Conservation (phyloP, 2,113 vertebrate genomes). For the Phylloscopus whistleri region DNA sequence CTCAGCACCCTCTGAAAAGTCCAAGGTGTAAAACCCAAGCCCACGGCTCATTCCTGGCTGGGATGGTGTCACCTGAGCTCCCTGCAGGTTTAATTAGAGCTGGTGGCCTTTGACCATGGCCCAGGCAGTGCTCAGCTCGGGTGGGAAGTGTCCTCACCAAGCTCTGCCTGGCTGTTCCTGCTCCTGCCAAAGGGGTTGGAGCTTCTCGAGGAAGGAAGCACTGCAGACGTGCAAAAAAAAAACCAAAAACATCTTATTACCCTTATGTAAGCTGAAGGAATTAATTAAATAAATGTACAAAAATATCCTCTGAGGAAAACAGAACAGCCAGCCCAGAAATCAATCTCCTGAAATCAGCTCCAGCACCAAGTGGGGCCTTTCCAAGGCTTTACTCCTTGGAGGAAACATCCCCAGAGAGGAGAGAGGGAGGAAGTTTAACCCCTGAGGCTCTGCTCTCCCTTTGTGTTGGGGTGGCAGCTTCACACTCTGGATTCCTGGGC, state of each 20-base stretch:
- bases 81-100: neutral
- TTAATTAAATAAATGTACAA: constrained; percentile 61
- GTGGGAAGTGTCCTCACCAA: neutral
- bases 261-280: constrained; percentile 39
- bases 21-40: neutral
- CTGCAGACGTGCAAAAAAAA: neutral
- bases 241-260: neutral
- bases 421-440: neutral
- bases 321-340: constrained; percentile 1
- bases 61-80: neutral
- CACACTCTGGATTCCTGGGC: neutral
- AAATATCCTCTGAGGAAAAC: constrained; percentile 42
- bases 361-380: neutral
- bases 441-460: neutral
- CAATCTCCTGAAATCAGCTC: constrained; percentile 26
- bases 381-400: neutral
- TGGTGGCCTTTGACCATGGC: neutral
- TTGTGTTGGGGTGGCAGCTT: rapidly evolving
- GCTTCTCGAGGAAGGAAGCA: neutral
- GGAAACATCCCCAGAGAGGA: neutral
- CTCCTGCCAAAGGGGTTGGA: neutral
- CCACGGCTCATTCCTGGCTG: rapidly evolving
- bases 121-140: rapidly evolving
- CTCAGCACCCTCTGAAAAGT: neutral
- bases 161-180: neutral